phyloP scores from a whole-genome alignment of 1,140 invertebrate species.

The Popillia japonica region DNA sequence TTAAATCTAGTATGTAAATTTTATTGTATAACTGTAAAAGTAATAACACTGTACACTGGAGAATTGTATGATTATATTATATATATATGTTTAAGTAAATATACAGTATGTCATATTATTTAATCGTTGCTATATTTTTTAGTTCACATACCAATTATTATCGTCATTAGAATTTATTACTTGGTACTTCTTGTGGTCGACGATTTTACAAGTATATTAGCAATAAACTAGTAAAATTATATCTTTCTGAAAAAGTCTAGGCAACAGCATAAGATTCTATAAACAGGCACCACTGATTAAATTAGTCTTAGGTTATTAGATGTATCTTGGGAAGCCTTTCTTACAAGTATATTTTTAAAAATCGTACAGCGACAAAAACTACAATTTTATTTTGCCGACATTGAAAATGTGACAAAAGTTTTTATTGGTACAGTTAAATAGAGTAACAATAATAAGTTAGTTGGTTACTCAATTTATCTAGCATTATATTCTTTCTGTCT shows the following conservation, averaged over 20 bases:
- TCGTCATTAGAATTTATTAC: slow-evolving; percentile 40
- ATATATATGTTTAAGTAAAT: slow-evolving; percentile 18
- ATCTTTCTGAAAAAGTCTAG: slow-evolving; percentile 2
- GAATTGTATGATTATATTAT: not conserved
- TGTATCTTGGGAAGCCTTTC: slow-evolving; percentile 35
- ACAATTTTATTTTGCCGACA: too few relatives aligned
- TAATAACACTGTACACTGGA: slow-evolving; percentile 47
- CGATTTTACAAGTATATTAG: slow-evolving; percentile 20
- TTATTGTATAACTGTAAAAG: slow-evolving; percentile 42
- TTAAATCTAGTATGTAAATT: slow-evolving; percentile 39
- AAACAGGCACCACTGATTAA: not conserved
- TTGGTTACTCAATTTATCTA: too few relatives aligned
- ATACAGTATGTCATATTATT: slow-evolving; percentile 34
- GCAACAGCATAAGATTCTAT: slow-evolving; percentile 24
- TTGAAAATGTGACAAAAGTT: too few relatives aligned
- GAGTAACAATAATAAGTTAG: too few relatives aligned
- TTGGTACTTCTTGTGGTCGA: slow-evolving; percentile 36
- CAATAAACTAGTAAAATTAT: not conserved
- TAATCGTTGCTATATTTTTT: slow-evolving; percentile 43
- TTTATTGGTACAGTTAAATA: too few relatives aligned
- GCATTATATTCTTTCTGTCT: too few relatives aligned
- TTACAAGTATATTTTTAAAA: not conserved
- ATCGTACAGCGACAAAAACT: not conserved
- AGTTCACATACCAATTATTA: slow-evolving; percentile 40
- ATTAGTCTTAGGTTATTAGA: slow-evolving; percentile 35